Conservation (phyloP, 2,113 vertebrate species). For the Potamarius usumacintae region DNA sequence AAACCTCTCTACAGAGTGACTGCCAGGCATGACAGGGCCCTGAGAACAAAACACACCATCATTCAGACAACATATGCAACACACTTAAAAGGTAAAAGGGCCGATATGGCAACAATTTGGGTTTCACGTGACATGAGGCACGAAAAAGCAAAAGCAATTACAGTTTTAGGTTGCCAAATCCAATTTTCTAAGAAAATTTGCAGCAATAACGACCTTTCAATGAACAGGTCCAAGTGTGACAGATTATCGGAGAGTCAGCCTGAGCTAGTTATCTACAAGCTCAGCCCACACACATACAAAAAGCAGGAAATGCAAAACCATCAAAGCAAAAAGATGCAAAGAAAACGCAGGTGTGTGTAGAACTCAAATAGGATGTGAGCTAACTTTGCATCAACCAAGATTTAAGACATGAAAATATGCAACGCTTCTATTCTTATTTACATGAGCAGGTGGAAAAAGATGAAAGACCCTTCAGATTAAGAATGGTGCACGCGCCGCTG, state of each 20-base stretch:
- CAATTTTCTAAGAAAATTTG: background rate
- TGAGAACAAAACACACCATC: constrained; percentile 52
- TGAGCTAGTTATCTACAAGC: background rate
- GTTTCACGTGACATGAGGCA: background rate
- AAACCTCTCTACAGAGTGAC: constrained; percentile 94
- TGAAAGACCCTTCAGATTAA: background rate
- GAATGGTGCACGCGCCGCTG: background rate
- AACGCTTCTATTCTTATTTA: background rate
- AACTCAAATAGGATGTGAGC: background rate
- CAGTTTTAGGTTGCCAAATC: background rate
- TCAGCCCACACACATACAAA: background rate
- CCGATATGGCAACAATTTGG: background rate
- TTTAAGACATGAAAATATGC: background rate
- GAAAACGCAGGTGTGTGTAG: background rate
- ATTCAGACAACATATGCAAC: background rate
- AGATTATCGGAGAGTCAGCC: background rate
- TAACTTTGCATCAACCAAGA: background rate
- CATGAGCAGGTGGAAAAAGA: background rate
- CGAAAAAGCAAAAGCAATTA: background rate
- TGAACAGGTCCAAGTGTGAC: background rate
- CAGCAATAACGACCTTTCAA: background rate
- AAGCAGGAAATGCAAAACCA: background rate
- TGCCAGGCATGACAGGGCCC: constrained; percentile 98
- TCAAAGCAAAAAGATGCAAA: background rate
- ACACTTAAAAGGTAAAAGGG: background rate